These are phyloP conservation scores for Clarias laeviceps DNA, from an alignment of 2,797 vertebrate genomes.

Conservation along the genomic window DNA sequence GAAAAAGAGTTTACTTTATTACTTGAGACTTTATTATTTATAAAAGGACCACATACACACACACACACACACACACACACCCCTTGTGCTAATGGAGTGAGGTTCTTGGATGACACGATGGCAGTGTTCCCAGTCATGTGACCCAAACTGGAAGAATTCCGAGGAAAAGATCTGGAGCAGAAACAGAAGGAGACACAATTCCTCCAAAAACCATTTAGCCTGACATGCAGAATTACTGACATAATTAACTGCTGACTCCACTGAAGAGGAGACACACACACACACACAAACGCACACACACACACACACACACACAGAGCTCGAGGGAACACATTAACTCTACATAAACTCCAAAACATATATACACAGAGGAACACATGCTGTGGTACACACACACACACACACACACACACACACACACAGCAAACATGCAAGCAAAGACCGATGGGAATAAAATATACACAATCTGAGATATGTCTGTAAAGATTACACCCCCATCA, in stretches of 20 bases:
- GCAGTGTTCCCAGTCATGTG: conserved; percentile 2
- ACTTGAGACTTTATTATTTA: background rate
- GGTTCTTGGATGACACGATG: conserved; percentile 1
- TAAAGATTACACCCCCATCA: conserved; percentile 25
- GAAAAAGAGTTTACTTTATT: background rate
- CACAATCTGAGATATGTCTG: conserved; percentile 24
- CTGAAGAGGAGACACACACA: background rate
- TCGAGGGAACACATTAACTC: conserved; percentile 35
- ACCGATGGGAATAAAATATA: conserved; percentile 22
- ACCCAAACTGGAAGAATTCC: conserved; percentile 14
- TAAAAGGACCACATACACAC: background rate
- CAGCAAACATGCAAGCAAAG: background rate
- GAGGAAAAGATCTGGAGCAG: conserved; percentile 16
- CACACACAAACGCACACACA: conserved; percentile 13
- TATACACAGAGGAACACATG: conserved; percentile 12
- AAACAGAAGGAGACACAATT: conserved; percentile 28
- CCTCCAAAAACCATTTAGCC: conserved; percentile 8
- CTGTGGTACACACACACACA: conserved; percentile 2
- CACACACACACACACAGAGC: conserved; percentile 15
- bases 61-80: background rate
- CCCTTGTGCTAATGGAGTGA: background rate
- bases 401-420: conserved; percentile 22
- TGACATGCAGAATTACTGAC: conserved; percentile 18
- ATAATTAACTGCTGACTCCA: conserved; percentile 28
- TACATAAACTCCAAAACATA: conserved; percentile 10